A percentile compares a stretch with the other conserved stretches of the same genome.
phyloP scores from a whole-genome alignment of 2,888 invertebrate species.

The Spodoptera littoralis region DNA sequence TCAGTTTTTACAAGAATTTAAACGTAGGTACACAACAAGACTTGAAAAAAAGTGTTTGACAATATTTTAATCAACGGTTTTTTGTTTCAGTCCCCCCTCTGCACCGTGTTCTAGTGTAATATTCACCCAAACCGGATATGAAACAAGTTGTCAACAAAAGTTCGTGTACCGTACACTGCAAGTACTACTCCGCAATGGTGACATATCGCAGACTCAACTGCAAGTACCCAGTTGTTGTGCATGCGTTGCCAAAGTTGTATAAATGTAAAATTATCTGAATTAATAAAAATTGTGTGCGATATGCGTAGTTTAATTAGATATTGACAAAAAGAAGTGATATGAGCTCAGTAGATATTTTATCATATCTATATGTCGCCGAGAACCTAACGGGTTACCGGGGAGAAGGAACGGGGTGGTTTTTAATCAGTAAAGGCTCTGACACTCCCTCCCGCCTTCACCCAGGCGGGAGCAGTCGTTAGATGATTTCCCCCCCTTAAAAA shows the following conservation, averaged over 20 bases:
- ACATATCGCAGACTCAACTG: conserved; percentile 81
- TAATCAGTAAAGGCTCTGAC: no score
- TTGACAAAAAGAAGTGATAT: no score
- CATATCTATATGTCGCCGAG: no score
- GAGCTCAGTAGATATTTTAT: neutral
- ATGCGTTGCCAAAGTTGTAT: conserved; percentile 75
- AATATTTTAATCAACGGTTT: conserved; percentile 3
- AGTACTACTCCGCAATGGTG: conserved; percentile 69
- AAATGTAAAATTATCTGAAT: conserved; percentile 15
- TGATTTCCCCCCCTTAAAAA: no score
- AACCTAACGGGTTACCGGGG: no score
- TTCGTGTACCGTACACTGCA: conserved; percentile 86
- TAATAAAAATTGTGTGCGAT: conserved; percentile 9
- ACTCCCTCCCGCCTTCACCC: no score
- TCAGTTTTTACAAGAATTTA: no score
- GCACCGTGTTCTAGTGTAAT: conserved; percentile 83
- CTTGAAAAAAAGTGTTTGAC: neutral
- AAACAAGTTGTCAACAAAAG: conserved; percentile 89
- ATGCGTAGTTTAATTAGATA: conserved; percentile 30
- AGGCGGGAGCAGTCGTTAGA: no score
- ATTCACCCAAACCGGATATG: conserved; percentile 81
- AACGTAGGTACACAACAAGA: no score
- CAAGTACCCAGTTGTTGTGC: conserved; percentile 93
- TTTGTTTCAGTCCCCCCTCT: conserved; percentile 74
- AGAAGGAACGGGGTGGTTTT: no score